Conservation (phyloP, 2,113 vertebrate genomes). For the Myrmophylax atrothorax region DNA sequence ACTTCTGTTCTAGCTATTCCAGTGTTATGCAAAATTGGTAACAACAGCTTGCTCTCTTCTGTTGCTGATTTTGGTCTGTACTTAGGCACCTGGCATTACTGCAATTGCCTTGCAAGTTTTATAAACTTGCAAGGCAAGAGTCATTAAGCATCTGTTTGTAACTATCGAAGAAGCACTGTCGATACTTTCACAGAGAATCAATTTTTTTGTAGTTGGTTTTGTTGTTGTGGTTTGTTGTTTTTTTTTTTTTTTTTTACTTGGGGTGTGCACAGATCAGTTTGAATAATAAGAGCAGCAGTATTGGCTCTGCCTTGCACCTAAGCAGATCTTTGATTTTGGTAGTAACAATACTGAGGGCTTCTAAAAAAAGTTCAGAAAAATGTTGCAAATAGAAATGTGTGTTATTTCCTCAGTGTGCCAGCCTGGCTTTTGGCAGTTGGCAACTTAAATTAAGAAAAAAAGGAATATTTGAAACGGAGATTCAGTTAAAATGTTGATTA, state of each 20-base stretch:
- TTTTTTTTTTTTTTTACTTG: not conserved
- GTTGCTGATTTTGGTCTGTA: slow-evolving; percentile 38
- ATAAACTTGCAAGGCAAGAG: not conserved
- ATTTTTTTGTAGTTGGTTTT: not conserved
- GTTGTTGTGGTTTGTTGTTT: not conserved
- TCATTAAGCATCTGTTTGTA: slow-evolving; percentile 45
- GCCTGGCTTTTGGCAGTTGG: not conserved
- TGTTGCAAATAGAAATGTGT: not conserved
- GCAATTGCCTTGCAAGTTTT: slow-evolving; percentile 27
- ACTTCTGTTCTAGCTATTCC: not conserved
- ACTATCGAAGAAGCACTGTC: not conserved
- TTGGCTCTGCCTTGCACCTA: not conserved
- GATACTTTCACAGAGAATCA: not conserved
- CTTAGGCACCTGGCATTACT: not conserved
- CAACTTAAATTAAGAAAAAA: not conserved
- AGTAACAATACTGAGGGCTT: not conserved
- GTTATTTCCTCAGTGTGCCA: not conserved
- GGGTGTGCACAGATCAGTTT: not conserved
- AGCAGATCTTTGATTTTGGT: not conserved
- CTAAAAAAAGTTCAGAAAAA: not conserved
- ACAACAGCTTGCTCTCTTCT: slow-evolving; percentile 23
- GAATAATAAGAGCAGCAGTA: not conserved
- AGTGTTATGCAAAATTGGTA: not conserved
- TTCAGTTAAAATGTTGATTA: not conserved
- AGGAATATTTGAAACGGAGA: not conserved